Evolutionary conservation across 2,113 vertebrate genomes (phyloP).

Genomic region (Elachura formosa): DNA sequence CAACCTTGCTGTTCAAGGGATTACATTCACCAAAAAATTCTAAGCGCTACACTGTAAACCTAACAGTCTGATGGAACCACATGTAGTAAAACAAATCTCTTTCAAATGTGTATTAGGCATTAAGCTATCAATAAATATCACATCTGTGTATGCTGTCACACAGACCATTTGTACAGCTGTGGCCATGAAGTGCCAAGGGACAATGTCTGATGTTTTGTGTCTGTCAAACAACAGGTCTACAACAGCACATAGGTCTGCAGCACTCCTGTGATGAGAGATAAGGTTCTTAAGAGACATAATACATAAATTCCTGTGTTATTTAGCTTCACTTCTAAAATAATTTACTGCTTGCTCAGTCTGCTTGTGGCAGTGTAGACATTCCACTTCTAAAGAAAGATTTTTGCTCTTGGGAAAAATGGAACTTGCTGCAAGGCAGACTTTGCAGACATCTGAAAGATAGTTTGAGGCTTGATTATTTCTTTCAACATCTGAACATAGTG

Average conservation of each 20-base stretch:
- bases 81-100: background rate
- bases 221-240: background rate
- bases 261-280: background rate
- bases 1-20: background rate
- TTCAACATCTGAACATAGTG: background rate
- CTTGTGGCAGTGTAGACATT: background rate
- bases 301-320: background rate
- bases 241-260: background rate
- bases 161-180: background rate
- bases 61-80: background rate
- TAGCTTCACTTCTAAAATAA: background rate
- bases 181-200: background rate
- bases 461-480: background rate
- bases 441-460: background rate
- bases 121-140: background rate
- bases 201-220: background rate
- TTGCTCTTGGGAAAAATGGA: background rate
- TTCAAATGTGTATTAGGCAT: background rate
- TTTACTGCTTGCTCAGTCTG: background rate
- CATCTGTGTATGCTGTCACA: background rate
- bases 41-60: background rate
- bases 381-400: background rate
- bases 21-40: background rate
- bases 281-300: background rate
- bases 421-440: background rate